Percentiles rank a stretch among this genome's conserved stretches.
These are phyloP conservation scores for Scytalopus superciliaris DNA, from an alignment of 2,113 vertebrate species.

Conservation along the genomic window DNA sequence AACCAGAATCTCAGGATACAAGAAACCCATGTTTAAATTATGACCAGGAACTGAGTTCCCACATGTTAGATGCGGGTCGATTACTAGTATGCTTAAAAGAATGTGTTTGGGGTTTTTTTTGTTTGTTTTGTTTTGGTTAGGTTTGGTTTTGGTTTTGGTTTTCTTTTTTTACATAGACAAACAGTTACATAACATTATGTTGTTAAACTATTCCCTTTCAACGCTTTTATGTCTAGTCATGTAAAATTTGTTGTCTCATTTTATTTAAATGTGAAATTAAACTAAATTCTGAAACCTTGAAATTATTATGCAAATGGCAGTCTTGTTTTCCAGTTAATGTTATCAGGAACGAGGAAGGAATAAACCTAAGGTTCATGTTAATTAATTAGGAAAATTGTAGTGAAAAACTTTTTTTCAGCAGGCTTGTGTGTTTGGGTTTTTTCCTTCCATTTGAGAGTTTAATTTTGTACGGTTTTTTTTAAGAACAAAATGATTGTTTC, in stretches of 20 bases:
- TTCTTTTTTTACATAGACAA: neutral
- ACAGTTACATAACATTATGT: neutral
- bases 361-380: neutral
- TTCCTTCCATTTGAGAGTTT: neutral
- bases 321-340: neutral
- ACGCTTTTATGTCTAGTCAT: neutral
- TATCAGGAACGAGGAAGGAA: neutral
- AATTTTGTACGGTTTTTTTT: neutral
- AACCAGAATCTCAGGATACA: neutral
- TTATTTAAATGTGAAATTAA: neutral
- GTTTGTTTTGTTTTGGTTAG: no score
- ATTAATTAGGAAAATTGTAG: neutral
- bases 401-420: neutral
- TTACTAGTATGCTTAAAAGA: neutral
- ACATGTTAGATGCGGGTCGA: fast-evolving
- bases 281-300: neutral
- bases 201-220: neutral
- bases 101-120: no score
- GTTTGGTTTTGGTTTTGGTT: no score
- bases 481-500: neutral
- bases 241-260: neutral
- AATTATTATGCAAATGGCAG: neutral
- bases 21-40: neutral
- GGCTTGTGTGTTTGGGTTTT: neutral
- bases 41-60: neutral